These are phyloP conservation scores for Tetragnatha versicolor DNA, from an alignment of 1,140 invertebrate species.

Conservation along the genomic window DNA sequence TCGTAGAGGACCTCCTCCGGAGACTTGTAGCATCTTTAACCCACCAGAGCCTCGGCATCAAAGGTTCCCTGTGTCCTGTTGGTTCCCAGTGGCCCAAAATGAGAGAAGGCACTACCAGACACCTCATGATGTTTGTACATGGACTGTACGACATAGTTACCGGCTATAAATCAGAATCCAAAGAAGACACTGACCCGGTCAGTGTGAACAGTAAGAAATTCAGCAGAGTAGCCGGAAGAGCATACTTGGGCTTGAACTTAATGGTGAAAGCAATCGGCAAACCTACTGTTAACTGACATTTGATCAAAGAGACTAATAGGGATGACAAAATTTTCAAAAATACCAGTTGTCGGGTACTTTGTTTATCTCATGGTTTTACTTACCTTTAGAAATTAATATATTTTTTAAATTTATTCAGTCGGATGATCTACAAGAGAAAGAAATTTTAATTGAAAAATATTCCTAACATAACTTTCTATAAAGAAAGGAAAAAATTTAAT, in stretches of 20 bases:
- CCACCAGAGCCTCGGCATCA: constrained; percentile 71
- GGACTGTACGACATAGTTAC: constrained; percentile 54
- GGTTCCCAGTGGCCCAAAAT: constrained; percentile 63
- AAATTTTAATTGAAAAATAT: no score
- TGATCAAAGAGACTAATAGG: no score
- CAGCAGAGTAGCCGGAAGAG: constrained; percentile 39
- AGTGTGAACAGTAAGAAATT: constrained; percentile 39
- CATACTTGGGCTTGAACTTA: constrained; percentile 51
- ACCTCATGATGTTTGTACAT: constrained; percentile 66
- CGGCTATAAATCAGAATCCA: not conserved
- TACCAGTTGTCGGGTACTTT: no score
- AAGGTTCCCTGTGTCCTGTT: constrained; percentile 62
- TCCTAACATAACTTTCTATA: no score
- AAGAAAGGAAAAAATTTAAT: no score
- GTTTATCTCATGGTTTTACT: no score
- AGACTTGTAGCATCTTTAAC: constrained; percentile 72
- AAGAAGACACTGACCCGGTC: constrained; percentile 1
- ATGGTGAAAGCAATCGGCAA: constrained; percentile 55
- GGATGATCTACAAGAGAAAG: no score
- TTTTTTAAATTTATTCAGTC: no score
- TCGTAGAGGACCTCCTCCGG: constrained; percentile 68
- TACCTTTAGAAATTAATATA: no score
- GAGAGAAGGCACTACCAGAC: constrained; percentile 66
- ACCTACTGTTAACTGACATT: constrained; percentile 38
- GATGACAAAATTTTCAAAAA: no score